phyloP scores from a whole-genome alignment of 2,113 vertebrate genomes.

The Pelodiscus sinensis region DNA sequence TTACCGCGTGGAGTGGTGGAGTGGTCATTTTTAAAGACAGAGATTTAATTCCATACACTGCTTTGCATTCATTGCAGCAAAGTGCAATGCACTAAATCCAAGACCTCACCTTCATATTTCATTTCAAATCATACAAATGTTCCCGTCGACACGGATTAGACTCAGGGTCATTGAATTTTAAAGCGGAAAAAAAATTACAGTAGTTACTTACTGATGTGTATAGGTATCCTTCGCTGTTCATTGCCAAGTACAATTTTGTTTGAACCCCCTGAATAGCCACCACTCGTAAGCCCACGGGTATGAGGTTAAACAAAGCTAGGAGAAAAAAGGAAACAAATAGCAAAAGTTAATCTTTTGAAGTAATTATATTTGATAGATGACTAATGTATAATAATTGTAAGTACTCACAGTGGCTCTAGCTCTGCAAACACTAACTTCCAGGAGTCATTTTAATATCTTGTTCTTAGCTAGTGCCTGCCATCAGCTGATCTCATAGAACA shows the following conservation, averaged over 20 bases:
- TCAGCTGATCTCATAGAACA: background rate
- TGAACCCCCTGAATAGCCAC: constrained; percentile 99
- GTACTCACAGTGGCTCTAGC: background rate
- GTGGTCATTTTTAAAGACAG: background rate
- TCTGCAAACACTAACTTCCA: background rate
- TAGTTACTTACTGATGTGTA: constrained; percentile 95
- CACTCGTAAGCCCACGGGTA: constrained; percentile 98
- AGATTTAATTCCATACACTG: background rate
- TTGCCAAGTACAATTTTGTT: constrained; percentile 97
- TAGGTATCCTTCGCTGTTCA: constrained; percentile 98
- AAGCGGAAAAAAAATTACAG: background rate
- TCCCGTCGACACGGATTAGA: rapidly evolving
- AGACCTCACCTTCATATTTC: background rate
- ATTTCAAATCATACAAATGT: background rate
- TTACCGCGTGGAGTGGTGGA: background rate
- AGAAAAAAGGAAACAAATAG: constrained; percentile 49
- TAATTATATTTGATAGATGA: background rate
- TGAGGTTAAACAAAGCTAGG: constrained; percentile 98
- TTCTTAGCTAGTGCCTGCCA: background rate
- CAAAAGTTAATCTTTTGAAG: constrained; percentile 27
- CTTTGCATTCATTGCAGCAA: background rate
- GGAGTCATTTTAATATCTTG: rapidly evolving
- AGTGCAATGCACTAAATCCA: background rate
- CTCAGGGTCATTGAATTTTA: background rate
- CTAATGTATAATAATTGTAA: background rate